Evolutionary conservation across 2,113 vertebrate genomes (phyloP).

Genomic region (Ornithorhynchus anatinus): DNA sequence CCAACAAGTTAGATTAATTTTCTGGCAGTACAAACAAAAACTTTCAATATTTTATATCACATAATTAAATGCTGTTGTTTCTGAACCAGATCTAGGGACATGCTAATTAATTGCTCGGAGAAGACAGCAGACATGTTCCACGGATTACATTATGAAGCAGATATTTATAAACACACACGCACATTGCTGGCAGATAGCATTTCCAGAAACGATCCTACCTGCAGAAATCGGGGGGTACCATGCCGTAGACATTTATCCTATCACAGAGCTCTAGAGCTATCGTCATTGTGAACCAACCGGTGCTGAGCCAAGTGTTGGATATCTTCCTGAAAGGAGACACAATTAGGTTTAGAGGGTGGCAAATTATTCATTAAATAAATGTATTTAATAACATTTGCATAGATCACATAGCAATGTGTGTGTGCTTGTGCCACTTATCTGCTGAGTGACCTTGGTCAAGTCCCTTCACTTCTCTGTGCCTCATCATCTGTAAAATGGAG

Average conservation of each 20-base stretch:
- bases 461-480: too few relatives aligned
- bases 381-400: constrained; percentile 16
- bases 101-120: constrained; percentile 63
- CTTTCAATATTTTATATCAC: constrained; percentile 68
- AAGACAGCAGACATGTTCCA: constrained; percentile 36
- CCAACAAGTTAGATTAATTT: constrained; percentile 68
- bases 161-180: constrained; percentile 43
- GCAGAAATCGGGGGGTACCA: constrained; percentile 98
- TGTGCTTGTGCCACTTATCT: too few relatives aligned
- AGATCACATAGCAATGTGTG: too few relatives aligned
- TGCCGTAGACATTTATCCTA: constrained; percentile 94
- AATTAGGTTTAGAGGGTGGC: constrained; percentile 58
- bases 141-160: constrained; percentile 41
- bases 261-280: constrained; percentile 97
- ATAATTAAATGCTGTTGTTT: constrained; percentile 69
- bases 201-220: constrained; percentile 79
- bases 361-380: constrained; percentile 18
- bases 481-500: too few relatives aligned
- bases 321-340: constrained; percentile 85
- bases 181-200: constrained; percentile 24
- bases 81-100: constrained; percentile 53
- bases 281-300: constrained; percentile 99
- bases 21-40: constrained; percentile 61
- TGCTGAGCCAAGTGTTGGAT: constrained; percentile 98
- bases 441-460: too few relatives aligned